Conservation (phyloP, 2,113 vertebrate species). For the Chunga burmeisteri region DNA sequence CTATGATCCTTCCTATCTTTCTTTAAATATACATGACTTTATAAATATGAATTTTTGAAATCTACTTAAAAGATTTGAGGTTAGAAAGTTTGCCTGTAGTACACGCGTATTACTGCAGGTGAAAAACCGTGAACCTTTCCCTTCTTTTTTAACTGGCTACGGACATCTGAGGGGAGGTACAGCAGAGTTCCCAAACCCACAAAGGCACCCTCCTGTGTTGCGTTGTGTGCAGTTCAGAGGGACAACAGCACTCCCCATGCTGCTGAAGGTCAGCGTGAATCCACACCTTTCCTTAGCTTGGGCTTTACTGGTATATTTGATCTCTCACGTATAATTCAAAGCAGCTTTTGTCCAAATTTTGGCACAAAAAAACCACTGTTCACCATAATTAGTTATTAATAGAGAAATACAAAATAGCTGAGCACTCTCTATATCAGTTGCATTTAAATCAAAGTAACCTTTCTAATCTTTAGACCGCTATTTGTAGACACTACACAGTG, state of each 20-base stretch:
- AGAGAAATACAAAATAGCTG: conserved; percentile 41
- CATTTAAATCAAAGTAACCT: conserved; percentile 50
- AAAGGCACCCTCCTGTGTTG: neutral
- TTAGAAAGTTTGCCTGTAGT: neutral
- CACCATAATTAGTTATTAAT: conserved; percentile 22
- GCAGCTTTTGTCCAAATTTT: neutral
- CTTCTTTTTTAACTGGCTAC: neutral
- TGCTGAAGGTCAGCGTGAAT: rapidly evolving
- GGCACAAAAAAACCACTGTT: neutral
- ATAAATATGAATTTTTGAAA: neutral
- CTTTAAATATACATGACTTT: neutral
- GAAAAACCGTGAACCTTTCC: neutral
- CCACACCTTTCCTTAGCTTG: neutral
- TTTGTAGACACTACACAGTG: neutral
- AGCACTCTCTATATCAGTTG: conserved; percentile 32
- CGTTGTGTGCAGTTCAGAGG: neutral
- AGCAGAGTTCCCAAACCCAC: neutral
- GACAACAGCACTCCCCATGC: neutral
- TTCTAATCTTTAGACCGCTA: conserved; percentile 27
- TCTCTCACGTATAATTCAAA: neutral
- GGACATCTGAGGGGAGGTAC: neutral
- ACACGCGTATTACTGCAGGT: neutral
- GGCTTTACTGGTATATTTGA: neutral
- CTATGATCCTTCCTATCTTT: neutral
- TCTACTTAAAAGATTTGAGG: neutral